Conservation (phyloP, 1,140 invertebrate genomes). For the Spodoptera frugiperda region DNA sequence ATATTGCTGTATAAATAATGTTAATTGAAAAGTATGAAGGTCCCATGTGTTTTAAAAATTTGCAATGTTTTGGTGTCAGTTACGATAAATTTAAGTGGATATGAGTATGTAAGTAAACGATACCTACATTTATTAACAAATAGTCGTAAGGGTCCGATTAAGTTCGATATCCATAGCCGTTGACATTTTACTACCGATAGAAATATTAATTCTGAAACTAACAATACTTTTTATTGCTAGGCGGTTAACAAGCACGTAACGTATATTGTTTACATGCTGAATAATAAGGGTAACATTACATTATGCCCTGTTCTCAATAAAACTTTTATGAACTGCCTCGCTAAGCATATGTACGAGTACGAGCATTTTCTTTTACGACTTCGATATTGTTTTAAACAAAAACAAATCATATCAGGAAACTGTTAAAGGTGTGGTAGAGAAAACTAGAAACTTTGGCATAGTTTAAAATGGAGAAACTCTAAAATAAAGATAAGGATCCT, state of each 20-base stretch:
- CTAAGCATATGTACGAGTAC: constrained; percentile 22
- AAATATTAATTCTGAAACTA: constrained; percentile 57
- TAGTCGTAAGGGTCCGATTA: background rate
- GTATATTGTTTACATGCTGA: constrained; percentile 64
- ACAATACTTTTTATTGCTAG: constrained; percentile 63
- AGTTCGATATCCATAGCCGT: constrained; percentile 35
- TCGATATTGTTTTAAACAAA: constrained; percentile 41
- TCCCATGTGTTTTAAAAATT: background rate
- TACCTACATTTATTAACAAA: constrained; percentile 2
- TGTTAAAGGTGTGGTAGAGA: background rate
- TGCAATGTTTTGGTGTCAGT: too few relatives aligned
- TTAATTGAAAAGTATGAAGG: background rate
- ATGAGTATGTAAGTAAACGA: background rate
- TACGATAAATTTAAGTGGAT: background rate
- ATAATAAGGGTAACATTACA: constrained; percentile 59
- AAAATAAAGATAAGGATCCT: too few relatives aligned
- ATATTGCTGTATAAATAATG: background rate
- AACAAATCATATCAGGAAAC: background rate
- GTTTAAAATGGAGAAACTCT: too few relatives aligned
- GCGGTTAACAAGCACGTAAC: constrained; percentile 57
- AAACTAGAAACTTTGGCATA: constrained; percentile 1
- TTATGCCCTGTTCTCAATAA: constrained; percentile 47
- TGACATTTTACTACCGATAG: constrained; percentile 43
- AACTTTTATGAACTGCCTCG: constrained; percentile 44
- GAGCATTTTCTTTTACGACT: constrained; percentile 39